Evolutionary conservation across 2,888 invertebrate species (phyloP).

Genomic region (Melanostoma mellinum): DNA sequence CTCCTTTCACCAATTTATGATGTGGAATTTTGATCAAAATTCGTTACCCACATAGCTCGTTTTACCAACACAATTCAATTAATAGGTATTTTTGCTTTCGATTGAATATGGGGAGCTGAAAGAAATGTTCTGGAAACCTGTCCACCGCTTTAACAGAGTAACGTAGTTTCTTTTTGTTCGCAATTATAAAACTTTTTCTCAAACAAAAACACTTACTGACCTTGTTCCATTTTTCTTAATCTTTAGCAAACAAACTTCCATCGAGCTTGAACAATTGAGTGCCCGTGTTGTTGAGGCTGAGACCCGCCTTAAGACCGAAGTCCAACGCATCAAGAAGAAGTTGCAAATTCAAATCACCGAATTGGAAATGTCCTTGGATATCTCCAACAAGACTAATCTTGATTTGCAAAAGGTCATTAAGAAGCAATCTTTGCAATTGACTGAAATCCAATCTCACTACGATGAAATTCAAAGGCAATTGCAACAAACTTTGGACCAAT

Average conservation of each 20-base stretch:
- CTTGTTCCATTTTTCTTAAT: background rate
- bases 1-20: too few relatives aligned
- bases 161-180: conserved; percentile 1
- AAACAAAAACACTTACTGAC: background rate
- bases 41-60: too few relatives aligned
- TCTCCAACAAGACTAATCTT: conserved; percentile 98
- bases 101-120: background rate
- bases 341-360: conserved; percentile 98
- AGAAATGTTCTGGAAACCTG: conserved; percentile 2
- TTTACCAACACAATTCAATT: background rate
- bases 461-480: conserved; percentile 98
- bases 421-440: conserved; percentile 95
- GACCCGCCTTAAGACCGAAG: conserved; percentile 97
- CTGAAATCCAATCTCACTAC: conserved; percentile 96
- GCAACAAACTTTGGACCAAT: conserved; percentile 96
- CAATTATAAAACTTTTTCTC: background rate
- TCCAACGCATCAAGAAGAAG: conserved; percentile 99
- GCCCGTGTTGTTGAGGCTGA: conserved; percentile 98
- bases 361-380: conserved; percentile 97
- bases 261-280: conserved; percentile 97
- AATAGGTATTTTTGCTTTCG: background rate
- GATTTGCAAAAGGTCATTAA: conserved; percentile 98
- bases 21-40: too few relatives aligned
- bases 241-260: conserved; percentile 97
- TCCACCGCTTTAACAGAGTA: conserved; percentile 31